These are phyloP conservation scores for Anoplophora glabripennis DNA, from an alignment of 1,140 invertebrate genomes.

Conservation along the genomic window DNA sequence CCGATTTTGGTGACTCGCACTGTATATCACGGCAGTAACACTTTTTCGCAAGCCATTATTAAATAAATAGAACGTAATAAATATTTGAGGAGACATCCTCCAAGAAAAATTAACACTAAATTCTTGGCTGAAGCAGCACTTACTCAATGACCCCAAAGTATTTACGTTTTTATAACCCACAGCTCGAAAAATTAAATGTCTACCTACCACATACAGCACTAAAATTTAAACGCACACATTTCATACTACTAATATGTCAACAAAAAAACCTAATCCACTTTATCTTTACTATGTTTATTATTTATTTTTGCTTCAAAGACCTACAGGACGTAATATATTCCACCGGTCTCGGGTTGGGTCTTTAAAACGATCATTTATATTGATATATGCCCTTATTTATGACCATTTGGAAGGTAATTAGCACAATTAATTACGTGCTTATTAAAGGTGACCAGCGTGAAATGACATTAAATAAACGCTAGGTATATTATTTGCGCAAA, in stretches of 20 bases:
- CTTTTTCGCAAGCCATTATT: no score
- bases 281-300: conserved; percentile 15
- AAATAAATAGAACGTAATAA: no score
- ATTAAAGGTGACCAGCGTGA: no score
- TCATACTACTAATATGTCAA: conserved; percentile 18
- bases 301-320: conserved; percentile 11
- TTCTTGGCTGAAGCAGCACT: no score
- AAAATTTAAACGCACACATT: conserved; percentile 18
- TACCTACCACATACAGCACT: conserved; percentile 14
- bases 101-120: no score
- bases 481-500: no score
- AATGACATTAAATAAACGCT: no score
- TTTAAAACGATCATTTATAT: conserved; percentile 3
- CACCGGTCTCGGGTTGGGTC: not conserved
- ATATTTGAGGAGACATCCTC: no score
- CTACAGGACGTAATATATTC: conserved; percentile 18
- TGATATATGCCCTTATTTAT: not conserved
- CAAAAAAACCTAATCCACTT: conserved; percentile 12
- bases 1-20: no score
- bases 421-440: no score
- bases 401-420: no score
- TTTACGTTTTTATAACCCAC: conserved; percentile 10
- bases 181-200: conserved; percentile 1
- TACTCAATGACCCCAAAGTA: not conserved
- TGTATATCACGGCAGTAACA: no score